These are phyloP conservation scores for Eulemur rufifrons DNA, from an alignment of 2,113 vertebrate genomes.

Conservation along the genomic window DNA sequence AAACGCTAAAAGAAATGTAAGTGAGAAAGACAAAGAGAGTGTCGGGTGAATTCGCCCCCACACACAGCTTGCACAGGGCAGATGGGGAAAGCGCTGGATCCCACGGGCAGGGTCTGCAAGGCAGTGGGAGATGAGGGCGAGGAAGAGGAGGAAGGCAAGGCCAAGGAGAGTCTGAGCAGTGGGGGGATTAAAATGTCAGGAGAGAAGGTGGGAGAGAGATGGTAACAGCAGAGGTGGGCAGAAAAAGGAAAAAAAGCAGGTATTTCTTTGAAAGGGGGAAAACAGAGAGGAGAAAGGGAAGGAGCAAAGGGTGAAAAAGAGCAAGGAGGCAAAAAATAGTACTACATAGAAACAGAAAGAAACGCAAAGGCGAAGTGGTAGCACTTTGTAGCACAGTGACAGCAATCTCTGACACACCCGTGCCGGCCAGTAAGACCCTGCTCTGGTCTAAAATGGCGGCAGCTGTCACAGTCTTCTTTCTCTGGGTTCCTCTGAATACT, in stretches of 20 bases:
- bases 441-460: neutral
- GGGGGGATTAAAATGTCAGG: neutral
- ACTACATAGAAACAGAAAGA: neutral
- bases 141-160: neutral
- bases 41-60: rapidly evolving
- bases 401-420: neutral
- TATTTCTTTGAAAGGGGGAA: neutral
- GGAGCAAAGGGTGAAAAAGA: neutral
- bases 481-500: constrained; percentile 19
- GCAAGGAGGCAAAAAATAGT: neutral
- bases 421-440: neutral
- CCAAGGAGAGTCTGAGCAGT: neutral
- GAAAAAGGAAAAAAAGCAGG: neutral
- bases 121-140: neutral
- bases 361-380: neutral
- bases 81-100: no score
- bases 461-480: neutral
- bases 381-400: no score
- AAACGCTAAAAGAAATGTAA: neutral
- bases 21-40: neutral
- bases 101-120: neutral
- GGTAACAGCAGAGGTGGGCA: neutral
- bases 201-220: neutral
- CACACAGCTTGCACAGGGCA: neutral
- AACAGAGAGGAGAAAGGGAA: neutral